Percentiles rank a stretch among this genome's conserved stretches.
Evolutionary conservation across 2,113 vertebrate species (phyloP).

Genomic region (Boulengeromyrus knoepffleri): DNA sequence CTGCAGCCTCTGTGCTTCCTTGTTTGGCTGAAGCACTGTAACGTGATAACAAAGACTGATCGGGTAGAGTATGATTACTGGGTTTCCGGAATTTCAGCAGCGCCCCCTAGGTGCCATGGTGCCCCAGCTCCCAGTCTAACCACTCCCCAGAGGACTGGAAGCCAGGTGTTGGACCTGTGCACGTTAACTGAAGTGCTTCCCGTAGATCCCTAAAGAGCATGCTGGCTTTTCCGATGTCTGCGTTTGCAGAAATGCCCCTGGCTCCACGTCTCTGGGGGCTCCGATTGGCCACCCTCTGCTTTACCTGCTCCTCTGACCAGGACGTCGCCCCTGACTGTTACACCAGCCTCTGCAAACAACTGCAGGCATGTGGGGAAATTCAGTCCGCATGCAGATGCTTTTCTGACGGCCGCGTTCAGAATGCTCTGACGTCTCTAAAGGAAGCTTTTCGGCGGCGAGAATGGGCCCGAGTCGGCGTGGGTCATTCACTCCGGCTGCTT

Average conservation of each 20-base stretch:
- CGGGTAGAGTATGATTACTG: not conserved
- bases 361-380: not conserved
- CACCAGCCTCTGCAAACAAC: not conserved
- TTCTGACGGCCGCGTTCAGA: not conserved
- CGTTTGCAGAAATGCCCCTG: not conserved
- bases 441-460: not conserved
- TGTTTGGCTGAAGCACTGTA: not conserved
- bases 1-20: not conserved
- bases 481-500: not conserved
- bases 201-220: not conserved
- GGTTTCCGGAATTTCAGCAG: not conserved
- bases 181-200: not conserved
- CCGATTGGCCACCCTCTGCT: not conserved
- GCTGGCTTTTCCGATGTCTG: not conserved
- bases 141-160: not conserved
- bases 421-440: not conserved
- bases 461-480: not conserved
- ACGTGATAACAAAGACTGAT: not conserved
- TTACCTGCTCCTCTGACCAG: not conserved
- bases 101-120: not conserved
- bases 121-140: not conserved
- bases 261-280: not conserved
- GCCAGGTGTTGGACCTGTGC: not conserved
- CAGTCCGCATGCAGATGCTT: not conserved
- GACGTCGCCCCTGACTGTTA: not conserved